A percentile compares a stretch with the other conserved stretches of the same genome.
Conservation (phyloP, 64 coral and sea anemone species). For the Stichodactyla helianthus region DNA sequence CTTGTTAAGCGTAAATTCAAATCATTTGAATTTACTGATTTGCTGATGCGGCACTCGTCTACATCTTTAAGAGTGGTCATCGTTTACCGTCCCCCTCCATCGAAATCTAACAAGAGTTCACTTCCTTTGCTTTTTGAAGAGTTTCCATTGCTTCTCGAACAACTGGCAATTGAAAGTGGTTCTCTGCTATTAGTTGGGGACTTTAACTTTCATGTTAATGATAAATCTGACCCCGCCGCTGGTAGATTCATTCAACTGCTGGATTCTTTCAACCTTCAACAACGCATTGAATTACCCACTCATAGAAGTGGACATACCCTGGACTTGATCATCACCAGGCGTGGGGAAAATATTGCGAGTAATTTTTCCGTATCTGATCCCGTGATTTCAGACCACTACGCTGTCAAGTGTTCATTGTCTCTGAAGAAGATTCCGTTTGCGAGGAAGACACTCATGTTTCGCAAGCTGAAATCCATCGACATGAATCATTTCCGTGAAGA, state of each 20-base stretch:
- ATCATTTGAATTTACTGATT: constrained; percentile 26
- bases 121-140: constrained; percentile 1
- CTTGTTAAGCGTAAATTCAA: constrained; percentile 12
- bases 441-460: no score
- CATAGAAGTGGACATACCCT: background rate
- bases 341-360: background rate
- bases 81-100: background rate
- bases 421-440: background rate
- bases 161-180: background rate
- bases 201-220: constrained; percentile 6
- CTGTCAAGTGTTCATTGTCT: background rate
- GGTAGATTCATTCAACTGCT: background rate
- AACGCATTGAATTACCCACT: no score
- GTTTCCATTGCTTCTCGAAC: background rate
- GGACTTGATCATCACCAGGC: background rate
- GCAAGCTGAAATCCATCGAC: no score
- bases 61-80: background rate
- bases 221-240: background rate
- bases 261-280: no score
- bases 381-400: constrained; percentile 10
- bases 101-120: background rate
- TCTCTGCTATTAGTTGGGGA: background rate
- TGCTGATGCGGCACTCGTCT: background rate
- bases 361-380: background rate
- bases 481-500: no score